Evolutionary conservation across 2,113 vertebrate genomes (phyloP), one percentile per base, ranked within the genome.

Genomic region (Ifrita kowaldi): DNA sequence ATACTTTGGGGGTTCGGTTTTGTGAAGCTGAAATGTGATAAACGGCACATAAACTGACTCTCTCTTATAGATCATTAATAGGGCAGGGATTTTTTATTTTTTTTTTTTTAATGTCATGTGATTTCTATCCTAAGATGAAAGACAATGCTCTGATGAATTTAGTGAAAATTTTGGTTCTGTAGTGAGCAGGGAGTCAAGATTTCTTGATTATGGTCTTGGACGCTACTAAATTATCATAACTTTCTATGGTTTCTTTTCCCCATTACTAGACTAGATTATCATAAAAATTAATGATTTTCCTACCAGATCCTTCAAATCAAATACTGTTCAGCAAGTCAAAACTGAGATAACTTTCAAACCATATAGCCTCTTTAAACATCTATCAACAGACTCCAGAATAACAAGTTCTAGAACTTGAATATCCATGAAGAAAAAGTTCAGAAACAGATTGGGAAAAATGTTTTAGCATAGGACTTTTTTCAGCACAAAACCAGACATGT

Each of bases 401-500:
- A 86, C 32, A 65, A 73, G 35, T 50, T 93, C 80, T 84, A 88
- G 60, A 84, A 33, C 11, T 11, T 64, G 65, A 86, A 86, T 87
- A 90, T 70, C 71, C 85, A 60, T 77, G 47, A 93, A 95, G 42
- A 84, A 87, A 92, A 91, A 84, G 44, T 64, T 93, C 62, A 91
- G 71, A 90, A 93, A 86, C 13, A 44, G 63, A 92, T 50, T 71
- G 20, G 17, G 11, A 6, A 37, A 92, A 62, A 42, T 8, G 32
- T 49, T 94, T 95, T 78, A 95, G n/a, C 59, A 70, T 52, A 44
- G 53, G 37, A 70, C 67, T 94, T 87, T 87, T 91, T 83, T 81
- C 89, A 90, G 50, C 42, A 84, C 49, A 93, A 93, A 94, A 59
- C 50, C 93, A 97, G 88, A 93, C 76, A 87, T 57, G 55, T 92